Base-by-base conservation (phyloP, 2,797 vertebrate species). In the Sebastes iracundus region DNA sequence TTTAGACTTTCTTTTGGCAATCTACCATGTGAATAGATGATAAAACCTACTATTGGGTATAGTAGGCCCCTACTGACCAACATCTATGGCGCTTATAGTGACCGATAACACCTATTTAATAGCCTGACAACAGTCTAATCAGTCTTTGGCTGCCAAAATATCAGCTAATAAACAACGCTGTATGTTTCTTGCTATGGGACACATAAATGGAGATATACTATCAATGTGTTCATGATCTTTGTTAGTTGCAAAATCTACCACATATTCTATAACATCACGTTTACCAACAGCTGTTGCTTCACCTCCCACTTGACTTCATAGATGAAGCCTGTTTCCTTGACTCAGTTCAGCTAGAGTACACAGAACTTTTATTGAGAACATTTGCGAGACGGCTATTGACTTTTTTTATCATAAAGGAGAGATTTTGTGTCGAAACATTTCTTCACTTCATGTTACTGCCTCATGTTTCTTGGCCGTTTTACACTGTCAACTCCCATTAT, bases 381-480 rank as follows among this genome's bases (percentile, higher is more conserved):
- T 80, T 80, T 86, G 73, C 56, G 60, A 42, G 66, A 61, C 13
- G 56, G 38, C 75, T 49, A 72, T 80, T 49, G 64, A 30, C 13
- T 33, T 56, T 33, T 75, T 20, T 59, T 30, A 32, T 67, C 52
- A 70, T 38, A 67, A 89, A 75, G 38, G 25, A n/a, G 77, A 75
- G 69, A 76, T 69, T 18, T 68, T 4, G 16, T 79, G 77, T 83
- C 27, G 72, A 87, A 75, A 78, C 35, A 69, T 85, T 84, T 79
- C 62, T 71, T 52, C 28, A 35, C 42, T 80, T 74, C 38, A 35
- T 72, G 77, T 77, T 67, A 66, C 70, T 66, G 80, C 66, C 71
- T 90, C 70, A 25, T 75, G 74, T 86, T 91, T 79, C 64, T 85
- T 82, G 66, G 77, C 71, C 58, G 60, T 69, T 83, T 76, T 58